A percentile compares a stretch with the other conserved stretches of the same genome.
phyloP scores from a whole-genome alignment of 92 coral and sea anemone genomes.

The Epizoanthus illoricatus region DNA sequence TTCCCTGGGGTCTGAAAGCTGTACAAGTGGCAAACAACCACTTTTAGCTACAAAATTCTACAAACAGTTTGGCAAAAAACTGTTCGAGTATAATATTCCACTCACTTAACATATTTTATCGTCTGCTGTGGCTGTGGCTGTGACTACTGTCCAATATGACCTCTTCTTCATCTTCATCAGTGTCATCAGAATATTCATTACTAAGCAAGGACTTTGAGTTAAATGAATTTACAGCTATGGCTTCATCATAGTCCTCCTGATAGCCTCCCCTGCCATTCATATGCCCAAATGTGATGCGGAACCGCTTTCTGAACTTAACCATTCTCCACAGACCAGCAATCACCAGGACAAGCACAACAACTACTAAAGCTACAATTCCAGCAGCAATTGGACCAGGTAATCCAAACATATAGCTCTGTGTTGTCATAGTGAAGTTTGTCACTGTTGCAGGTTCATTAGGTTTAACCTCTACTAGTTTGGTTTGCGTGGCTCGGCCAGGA shows the following conservation, averaged over 20 bases:
- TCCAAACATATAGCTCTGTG: conserved; percentile 67
- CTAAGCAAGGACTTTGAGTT: conserved; percentile 92
- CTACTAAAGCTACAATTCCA: conserved; percentile 60
- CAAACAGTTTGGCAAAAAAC: no score
- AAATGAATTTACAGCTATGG: conserved; percentile 80
- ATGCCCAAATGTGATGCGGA: conserved; percentile 57
- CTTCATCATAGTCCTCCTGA: conserved; percentile 84
- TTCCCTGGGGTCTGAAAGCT: no score
- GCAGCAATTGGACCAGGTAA: conserved; percentile 69
- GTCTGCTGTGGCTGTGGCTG: conserved; percentile 36
- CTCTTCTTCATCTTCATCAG: conserved; percentile 96
- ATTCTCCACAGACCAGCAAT: conserved; percentile 78
- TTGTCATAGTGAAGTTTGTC: conserved; percentile 64
- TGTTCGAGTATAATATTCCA: background rate
- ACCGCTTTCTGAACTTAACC: conserved; percentile 62
- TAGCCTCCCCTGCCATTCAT: conserved; percentile 74
- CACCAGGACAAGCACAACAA: conserved; percentile 59
- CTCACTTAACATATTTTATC: conserved; percentile 1
- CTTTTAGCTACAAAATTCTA: no score
- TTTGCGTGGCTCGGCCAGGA: conserved; percentile 65
- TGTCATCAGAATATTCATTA: conserved; percentile 94
- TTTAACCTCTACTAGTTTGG: conserved; percentile 61
- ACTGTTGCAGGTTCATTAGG: conserved; percentile 75
- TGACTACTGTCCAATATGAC: conserved; percentile 63
- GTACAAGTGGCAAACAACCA: no score